Conservation (phyloP, 2,888 invertebrate genomes). For the Eristalis tenax region DNA sequence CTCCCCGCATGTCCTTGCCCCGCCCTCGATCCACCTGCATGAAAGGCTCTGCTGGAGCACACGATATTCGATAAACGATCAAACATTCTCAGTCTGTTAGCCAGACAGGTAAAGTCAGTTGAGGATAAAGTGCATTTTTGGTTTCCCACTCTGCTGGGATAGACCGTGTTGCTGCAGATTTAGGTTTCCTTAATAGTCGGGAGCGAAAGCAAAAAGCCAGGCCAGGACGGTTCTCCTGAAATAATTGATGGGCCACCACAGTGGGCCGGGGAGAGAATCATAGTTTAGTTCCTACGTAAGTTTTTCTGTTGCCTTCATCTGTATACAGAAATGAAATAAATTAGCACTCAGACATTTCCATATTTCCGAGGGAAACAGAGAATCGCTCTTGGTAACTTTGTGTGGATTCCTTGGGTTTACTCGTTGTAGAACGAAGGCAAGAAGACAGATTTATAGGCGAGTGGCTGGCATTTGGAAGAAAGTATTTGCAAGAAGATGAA, state of each 20-base stretch:
- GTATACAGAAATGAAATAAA: slow-evolving; percentile 22
- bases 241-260: slow-evolving; percentile 48
- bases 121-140: slow-evolving; percentile 56
- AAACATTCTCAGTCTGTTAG: slow-evolving; percentile 15
- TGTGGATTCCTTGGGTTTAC: not conserved
- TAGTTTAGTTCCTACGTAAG: slow-evolving; percentile 12
- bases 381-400: slow-evolving; percentile 15
- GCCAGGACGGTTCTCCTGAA: slow-evolving; percentile 5
- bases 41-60: not conserved
- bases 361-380: slow-evolving; percentile 9
- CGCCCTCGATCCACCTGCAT: too few species aligned
- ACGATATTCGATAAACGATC: not conserved
- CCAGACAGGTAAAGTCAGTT: slow-evolving; percentile 32
- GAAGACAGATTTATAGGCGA: not conserved
- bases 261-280: not conserved
- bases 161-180: slow-evolving; percentile 4
- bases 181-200: slow-evolving; percentile 26
- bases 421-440: not conserved
- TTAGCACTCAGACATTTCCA: slow-evolving; percentile 35
- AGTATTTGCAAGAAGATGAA: not conserved
- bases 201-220: slow-evolving; percentile 2
- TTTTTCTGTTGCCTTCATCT: slow-evolving; percentile 3
- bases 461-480: not conserved
- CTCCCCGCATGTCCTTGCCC: not conserved
- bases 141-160: slow-evolving; percentile 4